Percentiles rank a stretch among this genome's conserved stretches.
These are phyloP conservation scores for Phylloscopus collybita DNA, from an alignment of 2,797 vertebrate species.

Conservation along the genomic window DNA sequence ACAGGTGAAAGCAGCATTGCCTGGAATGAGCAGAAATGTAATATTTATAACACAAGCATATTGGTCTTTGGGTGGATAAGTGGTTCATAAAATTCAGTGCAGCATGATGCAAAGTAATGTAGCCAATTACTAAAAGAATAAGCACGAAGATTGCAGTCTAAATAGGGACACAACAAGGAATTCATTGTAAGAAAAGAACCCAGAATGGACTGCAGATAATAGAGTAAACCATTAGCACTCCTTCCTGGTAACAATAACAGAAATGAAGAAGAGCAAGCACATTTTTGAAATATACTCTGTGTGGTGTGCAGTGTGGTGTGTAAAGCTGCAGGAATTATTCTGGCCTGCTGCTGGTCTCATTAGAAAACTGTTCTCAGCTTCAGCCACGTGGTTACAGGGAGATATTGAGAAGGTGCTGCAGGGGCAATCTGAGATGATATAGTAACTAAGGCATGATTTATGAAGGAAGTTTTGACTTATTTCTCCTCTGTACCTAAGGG, in stretches of 20 bases:
- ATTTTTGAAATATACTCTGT: conserved; percentile 17
- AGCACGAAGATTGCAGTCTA: conserved; percentile 42
- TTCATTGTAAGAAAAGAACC: conserved; percentile 18
- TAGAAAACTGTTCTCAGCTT: not conserved
- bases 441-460: not conserved
- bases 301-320: not conserved
- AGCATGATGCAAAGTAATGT: conserved; percentile 49
- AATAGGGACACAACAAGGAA: conserved; percentile 31
- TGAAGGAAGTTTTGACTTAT: not conserved
- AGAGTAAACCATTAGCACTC: conserved; percentile 32
- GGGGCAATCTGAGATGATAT: not conserved
- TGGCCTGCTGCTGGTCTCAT: not conserved
- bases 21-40: conserved; percentile 37
- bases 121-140: conserved; percentile 51
- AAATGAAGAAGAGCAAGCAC: conserved; percentile 25
- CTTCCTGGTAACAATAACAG: conserved; percentile 26
- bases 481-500: not conserved
- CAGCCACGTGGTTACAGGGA: not conserved
- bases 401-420: not conserved
- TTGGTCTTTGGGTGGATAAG: conserved; percentile 54
- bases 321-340: conserved; percentile 34
- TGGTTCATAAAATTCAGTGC: conserved; percentile 56
- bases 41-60: conserved; percentile 60
- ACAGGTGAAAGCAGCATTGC: conserved; percentile 45
- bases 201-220: conserved; percentile 30